Evolutionary conservation across 2,113 vertebrate species (phyloP).

Genomic region (Fregata magnificens): DNA sequence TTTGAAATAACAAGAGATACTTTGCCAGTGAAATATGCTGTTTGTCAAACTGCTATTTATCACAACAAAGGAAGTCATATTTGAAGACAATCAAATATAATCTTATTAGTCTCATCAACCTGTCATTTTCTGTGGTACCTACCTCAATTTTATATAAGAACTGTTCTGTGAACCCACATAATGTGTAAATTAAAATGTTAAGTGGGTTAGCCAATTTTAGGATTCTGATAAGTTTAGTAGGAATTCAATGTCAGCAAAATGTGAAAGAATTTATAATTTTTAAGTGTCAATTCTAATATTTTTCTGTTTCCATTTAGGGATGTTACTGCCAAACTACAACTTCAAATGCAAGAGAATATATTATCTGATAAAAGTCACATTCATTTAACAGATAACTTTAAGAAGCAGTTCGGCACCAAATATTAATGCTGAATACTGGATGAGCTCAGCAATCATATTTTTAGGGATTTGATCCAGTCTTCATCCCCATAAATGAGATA

Average conservation of each 20-base stretch:
- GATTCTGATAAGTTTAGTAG: background rate
- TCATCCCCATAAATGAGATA: background rate
- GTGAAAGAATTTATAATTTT: background rate
- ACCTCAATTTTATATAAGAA: background rate
- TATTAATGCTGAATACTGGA: background rate
- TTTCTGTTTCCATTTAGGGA: background rate
- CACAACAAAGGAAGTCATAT: background rate
- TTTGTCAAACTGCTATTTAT: background rate
- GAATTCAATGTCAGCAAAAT: background rate
- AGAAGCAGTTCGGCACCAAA: background rate
- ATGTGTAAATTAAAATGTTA: background rate
- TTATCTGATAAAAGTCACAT: background rate
- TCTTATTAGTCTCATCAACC: background rate
- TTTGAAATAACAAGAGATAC: background rate
- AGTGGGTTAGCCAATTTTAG: background rate
- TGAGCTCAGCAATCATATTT: background rate
- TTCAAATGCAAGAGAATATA: background rate
- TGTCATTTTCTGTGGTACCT: background rate
- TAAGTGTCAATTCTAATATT: background rate
- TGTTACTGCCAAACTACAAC: background rate
- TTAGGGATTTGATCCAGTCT: background rate
- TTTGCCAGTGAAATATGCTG: background rate
- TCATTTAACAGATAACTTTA: background rate
- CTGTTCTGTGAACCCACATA: background rate
- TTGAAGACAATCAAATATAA: background rate